phyloP scores from a whole-genome alignment of 2,888 invertebrate genomes.

The Ecliptopera silaceata region DNA sequence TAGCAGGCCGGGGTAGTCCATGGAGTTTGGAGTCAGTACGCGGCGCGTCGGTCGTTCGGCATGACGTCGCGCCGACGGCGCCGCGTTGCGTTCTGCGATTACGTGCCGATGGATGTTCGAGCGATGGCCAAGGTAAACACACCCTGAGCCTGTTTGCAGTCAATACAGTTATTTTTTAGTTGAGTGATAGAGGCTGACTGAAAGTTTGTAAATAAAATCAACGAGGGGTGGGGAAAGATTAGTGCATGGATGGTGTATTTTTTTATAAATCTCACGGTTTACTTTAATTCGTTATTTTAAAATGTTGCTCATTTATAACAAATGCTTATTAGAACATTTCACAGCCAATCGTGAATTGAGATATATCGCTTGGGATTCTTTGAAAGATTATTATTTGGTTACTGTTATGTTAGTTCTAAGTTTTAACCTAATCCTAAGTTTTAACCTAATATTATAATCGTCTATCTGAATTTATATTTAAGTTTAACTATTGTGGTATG shows the following conservation, averaged over 20 bases:
- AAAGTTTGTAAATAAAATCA: background rate
- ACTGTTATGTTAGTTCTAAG: too few relatives aligned
- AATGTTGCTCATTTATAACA: too few relatives aligned
- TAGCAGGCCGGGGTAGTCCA: slow-evolving; percentile 15
- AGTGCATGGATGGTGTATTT: background rate
- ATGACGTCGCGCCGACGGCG: slow-evolving; percentile 76
- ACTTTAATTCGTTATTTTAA: too few relatives aligned
- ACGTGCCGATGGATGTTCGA: slow-evolving; percentile 74
- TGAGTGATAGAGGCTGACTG: background rate
- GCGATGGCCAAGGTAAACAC: slow-evolving; percentile 77
- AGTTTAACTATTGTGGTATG: too few relatives aligned
- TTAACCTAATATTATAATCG: too few relatives aligned
- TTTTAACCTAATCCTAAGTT: too few relatives aligned
- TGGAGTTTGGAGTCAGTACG: slow-evolving; percentile 55
- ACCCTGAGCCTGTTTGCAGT: background rate
- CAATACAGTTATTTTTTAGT: background rate
- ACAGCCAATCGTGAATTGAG: too few relatives aligned
- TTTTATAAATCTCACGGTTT: background rate
- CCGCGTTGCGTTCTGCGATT: slow-evolving; percentile 77
- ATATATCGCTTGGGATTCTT: too few relatives aligned
- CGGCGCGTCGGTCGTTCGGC: slow-evolving; percentile 62
- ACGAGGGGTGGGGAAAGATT: background rate
- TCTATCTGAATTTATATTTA: too few relatives aligned
- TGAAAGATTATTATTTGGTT: too few relatives aligned
- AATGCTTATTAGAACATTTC: too few relatives aligned